Evolutionary conservation across 2,113 vertebrate species (phyloP).

Genomic region (Carlito syrichta): DNA sequence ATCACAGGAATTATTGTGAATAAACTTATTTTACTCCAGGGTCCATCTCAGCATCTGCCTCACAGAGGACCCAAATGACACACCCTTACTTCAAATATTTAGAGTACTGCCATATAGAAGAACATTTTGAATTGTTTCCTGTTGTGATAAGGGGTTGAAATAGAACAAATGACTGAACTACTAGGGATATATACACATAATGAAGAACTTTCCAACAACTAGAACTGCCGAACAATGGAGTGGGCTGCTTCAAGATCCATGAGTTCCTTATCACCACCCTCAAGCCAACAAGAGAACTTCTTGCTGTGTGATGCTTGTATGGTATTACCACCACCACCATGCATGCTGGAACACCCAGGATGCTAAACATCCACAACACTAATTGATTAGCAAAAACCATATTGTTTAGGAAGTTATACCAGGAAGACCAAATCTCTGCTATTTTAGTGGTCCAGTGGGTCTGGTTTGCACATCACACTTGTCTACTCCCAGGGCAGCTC

Average conservation of each 20-base stretch:
- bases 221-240: background rate
- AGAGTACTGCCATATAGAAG: background rate
- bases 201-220: background rate
- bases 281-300: background rate
- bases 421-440: background rate
- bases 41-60: background rate
- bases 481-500: background rate
- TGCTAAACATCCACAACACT: background rate
- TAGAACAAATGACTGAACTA: background rate
- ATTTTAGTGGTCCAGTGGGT: background rate
- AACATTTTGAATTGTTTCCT: background rate
- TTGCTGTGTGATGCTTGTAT: background rate
- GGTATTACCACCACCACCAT: background rate
- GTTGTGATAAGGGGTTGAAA: background rate
- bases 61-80: background rate
- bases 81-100: background rate
- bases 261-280: background rate
- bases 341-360: background rate
- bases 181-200: background rate
- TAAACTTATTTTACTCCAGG: background rate
- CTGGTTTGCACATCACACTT: background rate
- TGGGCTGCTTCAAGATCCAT: background rate
- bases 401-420: background rate
- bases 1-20: background rate
- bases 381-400: background rate